phyloP scores from a whole-genome alignment of 2,888 invertebrate species.

The Protophormia terraenovae region DNA sequence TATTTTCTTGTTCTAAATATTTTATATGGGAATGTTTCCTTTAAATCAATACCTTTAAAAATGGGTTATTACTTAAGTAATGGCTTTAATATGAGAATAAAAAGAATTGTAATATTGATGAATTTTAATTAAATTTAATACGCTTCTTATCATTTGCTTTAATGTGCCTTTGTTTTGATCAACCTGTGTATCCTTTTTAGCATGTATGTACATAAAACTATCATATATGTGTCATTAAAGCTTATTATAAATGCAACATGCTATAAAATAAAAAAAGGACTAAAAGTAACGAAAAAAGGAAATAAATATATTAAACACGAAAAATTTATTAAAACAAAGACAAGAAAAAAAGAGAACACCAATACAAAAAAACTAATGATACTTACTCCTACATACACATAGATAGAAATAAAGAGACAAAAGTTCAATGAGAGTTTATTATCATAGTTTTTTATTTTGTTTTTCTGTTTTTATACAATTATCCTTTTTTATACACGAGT shows the following conservation, averaged over 20 bases:
- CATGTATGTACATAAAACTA: background rate
- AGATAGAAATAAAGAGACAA: background rate
- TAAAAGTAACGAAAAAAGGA: background rate
- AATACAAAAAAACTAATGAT: background rate
- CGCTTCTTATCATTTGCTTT: background rate
- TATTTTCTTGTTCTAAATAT: no score
- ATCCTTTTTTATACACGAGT: background rate
- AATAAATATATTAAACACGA: background rate
- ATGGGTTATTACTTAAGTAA: no score
- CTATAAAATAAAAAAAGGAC: conserved; percentile 29
- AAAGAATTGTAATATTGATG: no score
- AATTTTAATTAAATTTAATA: no score
- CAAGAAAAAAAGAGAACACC: conserved; percentile 5
- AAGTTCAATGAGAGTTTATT: conserved; percentile 12
- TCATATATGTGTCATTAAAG: conserved; percentile 54
- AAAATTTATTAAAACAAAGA: background rate
- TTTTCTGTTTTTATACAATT: conserved; percentile 4
- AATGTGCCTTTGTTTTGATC: background rate
- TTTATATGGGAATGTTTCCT: no score
- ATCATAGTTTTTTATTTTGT: background rate
- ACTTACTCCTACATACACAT: background rate
- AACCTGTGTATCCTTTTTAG: background rate
- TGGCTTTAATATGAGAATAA: no score
- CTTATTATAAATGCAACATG: conserved; percentile 64
- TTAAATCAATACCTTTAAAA: no score